Evolutionary conservation across 2,888 invertebrate genomes (phyloP), one percentile per base, ranked within the genome.

Genomic region (Orthosia incerta): DNA sequence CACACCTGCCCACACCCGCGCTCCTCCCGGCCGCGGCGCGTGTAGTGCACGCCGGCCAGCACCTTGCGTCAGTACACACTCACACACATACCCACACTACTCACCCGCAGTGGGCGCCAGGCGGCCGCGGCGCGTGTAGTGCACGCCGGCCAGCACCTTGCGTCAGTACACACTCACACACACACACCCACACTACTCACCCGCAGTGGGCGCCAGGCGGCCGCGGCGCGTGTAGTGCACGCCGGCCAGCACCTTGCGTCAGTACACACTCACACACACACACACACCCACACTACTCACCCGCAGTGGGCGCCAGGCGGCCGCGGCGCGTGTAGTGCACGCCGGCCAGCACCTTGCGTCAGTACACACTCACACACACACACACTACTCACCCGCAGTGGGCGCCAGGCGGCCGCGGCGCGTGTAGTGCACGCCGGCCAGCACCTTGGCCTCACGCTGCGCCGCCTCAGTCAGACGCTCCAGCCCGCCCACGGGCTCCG

Each of bases 201-300:
- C 97, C 79, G 98, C 98, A 15, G 97, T 97, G 50, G 98, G 98
- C 85, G 97, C 97, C 1, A 98, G 98, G 53, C 98, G 97, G 39
- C 98, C 98, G 84, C 98, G 97, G 74, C 98, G 97, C n/a, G 98
- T 98, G 91, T 98, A 98, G 55, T 98, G 98, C 95, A 98, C 98
- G 89, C 98, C 98, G 15, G 87, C 87, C 71, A 87, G 83, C 83
- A 88, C 84, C 97, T 57, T 62, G 57, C 20, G 16, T 4, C 5
- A 20, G 9, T 1, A 3, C 63, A 4, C 5, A 0, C 15, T 1
- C 48, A 0, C 4, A 3, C n/a, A 1, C 48, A 5, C 16, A 0
- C 23, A 0, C 11, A 0, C 31, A 31, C 31, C 1, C 31, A 3
- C 45, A 20, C 18, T 31, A 71, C 71, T 20, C 60, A 97, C 97